A percentile compares a stretch with the other conserved stretches of the same genome.
Evolutionary conservation across 2,113 vertebrate species (phyloP).

Genomic region (Mustela lutreola): DNA sequence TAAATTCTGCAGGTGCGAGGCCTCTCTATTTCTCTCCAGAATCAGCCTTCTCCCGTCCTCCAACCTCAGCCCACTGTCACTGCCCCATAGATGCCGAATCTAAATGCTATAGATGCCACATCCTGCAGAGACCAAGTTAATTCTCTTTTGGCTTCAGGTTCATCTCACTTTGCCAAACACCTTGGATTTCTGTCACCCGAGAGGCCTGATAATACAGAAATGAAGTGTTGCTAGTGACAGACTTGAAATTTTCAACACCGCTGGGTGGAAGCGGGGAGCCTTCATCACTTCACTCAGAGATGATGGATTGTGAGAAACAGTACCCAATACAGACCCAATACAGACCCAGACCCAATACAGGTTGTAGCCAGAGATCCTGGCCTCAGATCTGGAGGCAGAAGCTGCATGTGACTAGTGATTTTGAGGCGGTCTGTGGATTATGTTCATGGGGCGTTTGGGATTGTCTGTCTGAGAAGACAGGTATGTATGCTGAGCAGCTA

Average conservation of each 20-base stretch:
- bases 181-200: neutral
- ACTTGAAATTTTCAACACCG: neutral
- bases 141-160: neutral
- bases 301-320: neutral
- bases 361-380: neutral
- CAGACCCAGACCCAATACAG: neutral
- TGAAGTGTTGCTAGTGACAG: neutral
- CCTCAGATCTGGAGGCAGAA: neutral
- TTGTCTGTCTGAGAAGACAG: neutral
- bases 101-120: neutral
- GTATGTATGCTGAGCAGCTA: neutral
- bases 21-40: neutral
- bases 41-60: neutral
- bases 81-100: neutral
- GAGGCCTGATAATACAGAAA: conserved; percentile 6
- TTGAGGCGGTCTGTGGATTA: neutral
- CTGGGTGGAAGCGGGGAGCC: neutral
- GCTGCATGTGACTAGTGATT: neutral
- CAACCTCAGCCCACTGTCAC: neutral
- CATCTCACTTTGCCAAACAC: neutral
- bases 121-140: neutral
- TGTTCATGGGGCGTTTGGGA: neutral
- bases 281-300: neutral
- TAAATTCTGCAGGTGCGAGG: neutral
- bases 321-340: too few species aligned